Percentiles rank a stretch among this genome's conserved stretches.
These are phyloP conservation scores for Rana temporaria DNA, from an alignment of 2,113 vertebrate species.

Conservation along the genomic window DNA sequence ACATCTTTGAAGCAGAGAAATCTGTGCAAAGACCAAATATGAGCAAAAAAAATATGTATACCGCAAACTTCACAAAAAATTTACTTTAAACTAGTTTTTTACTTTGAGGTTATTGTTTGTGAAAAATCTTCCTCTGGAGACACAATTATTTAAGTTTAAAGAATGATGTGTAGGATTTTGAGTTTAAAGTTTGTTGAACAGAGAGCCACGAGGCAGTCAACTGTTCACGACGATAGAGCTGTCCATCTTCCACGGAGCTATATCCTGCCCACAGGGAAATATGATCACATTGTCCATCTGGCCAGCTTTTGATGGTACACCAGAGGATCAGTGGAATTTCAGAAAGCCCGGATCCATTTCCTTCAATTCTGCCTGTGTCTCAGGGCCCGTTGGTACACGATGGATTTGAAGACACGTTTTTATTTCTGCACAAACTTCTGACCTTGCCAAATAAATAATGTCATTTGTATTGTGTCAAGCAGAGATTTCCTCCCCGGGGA, in stretches of 20 bases:
- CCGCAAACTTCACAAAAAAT: too few species aligned
- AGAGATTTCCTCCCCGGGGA: constrained; percentile 20
- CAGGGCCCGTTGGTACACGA: not conserved
- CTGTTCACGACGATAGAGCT: not conserved
- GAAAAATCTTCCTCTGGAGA: not conserved
- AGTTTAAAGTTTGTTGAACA: not conserved
- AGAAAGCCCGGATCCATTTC: constrained; percentile 7
- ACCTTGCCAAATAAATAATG: constrained; percentile 33
- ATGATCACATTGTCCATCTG: constrained; percentile 26
- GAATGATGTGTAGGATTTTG: not conserved
- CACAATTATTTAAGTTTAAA: not conserved
- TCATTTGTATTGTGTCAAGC: constrained; percentile 2
- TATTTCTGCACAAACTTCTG: not conserved
- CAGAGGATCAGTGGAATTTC: constrained; percentile 35
- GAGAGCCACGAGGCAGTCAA: not conserved
- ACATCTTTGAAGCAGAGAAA: too few species aligned
- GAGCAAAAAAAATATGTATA: too few species aligned
- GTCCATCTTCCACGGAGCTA: constrained; percentile 5
- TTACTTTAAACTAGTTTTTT: too few species aligned
- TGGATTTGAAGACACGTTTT: not conserved
- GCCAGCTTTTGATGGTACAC: constrained; percentile 15
- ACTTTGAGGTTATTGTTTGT: not conserved
- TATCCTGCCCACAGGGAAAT: constrained; percentile 20
- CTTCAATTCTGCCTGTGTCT: constrained; percentile 23
- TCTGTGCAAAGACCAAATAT: too few species aligned